Evolutionary conservation across 2,113 vertebrate species (phyloP).

Genomic region (Romanogobio albipinnatus): DNA sequence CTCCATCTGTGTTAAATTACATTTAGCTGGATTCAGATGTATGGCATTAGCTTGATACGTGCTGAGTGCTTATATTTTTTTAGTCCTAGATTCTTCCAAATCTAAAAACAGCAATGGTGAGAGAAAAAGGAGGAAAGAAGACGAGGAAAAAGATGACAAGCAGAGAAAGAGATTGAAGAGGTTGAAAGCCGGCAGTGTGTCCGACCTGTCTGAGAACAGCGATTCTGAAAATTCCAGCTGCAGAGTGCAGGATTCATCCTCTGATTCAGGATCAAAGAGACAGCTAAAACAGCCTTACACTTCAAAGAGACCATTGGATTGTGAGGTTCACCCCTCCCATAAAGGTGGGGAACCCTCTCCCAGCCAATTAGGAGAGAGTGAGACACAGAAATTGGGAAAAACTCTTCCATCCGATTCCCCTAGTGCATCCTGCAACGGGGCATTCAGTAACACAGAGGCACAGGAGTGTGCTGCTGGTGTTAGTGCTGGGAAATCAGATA

Average conservation of each 20-base stretch:
- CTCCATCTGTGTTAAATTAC: slow-evolving; percentile 41
- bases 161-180: slow-evolving; percentile 82
- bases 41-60: slow-evolving; percentile 8
- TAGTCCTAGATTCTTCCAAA: slow-evolving; percentile 79
- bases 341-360: slow-evolving; percentile 27
- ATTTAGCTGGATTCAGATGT: slow-evolving; percentile 30
- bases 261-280: slow-evolving; percentile 79
- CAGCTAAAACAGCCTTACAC: slow-evolving; percentile 78
- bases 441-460: slow-evolving; percentile 6
- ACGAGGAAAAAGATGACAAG: slow-evolving; percentile 70
- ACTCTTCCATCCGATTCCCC: slow-evolving; percentile 18
- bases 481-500: slow-evolving; percentile 58
- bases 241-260: slow-evolving; percentile 76
- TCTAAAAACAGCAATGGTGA: slow-evolving; percentile 78
- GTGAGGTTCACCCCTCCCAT: slow-evolving; percentile 35
- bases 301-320: slow-evolving; percentile 69
- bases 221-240: slow-evolving; percentile 83
- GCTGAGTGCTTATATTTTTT: not conserved
- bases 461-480: slow-evolving; percentile 57
- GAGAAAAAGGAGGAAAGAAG: slow-evolving; percentile 84
- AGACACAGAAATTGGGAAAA: slow-evolving; percentile 31
- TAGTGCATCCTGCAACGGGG: slow-evolving; percentile 61
- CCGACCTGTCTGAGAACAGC: slow-evolving; percentile 84
- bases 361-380: slow-evolving; percentile 28
- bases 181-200: slow-evolving; percentile 72